phyloP scores from a whole-genome alignment of 2,888 invertebrate genomes.

The Pycnomerus fuliginosus region DNA sequence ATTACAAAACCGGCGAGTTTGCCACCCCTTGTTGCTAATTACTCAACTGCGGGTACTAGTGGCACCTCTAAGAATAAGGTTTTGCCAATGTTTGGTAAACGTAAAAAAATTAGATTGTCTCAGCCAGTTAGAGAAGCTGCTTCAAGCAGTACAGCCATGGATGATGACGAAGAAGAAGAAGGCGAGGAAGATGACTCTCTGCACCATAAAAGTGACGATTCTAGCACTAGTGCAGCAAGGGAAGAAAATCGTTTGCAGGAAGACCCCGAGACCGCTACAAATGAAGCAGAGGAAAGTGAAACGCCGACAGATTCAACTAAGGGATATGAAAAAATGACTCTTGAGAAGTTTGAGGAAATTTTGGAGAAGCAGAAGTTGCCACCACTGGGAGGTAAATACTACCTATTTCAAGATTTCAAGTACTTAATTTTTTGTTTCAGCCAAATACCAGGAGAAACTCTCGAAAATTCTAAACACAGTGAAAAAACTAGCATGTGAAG shows the following conservation, averaged over 20 bases:
- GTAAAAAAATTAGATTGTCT: slow-evolving; percentile 58
- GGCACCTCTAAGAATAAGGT: slow-evolving; percentile 14
- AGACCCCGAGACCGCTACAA: not conserved
- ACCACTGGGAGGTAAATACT: slow-evolving; percentile 27
- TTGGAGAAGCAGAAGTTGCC: slow-evolving; percentile 28
- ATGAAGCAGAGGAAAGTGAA: not conserved
- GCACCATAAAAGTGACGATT: too few relatives aligned
- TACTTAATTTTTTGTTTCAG: slow-evolving; percentile 17
- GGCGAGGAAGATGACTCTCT: slow-evolving; percentile 60
- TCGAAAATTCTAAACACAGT: slow-evolving; percentile 37
- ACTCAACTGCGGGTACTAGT: slow-evolving; percentile 25
- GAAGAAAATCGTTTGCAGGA: slow-evolving; percentile 2
- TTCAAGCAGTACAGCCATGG: slow-evolving; percentile 42
- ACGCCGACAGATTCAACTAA: too few relatives aligned
- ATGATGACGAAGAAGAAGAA: slow-evolving; percentile 49
- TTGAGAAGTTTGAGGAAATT: slow-evolving; percentile 32
- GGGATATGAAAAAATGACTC: too few relatives aligned
- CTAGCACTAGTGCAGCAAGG: slow-evolving; percentile 34
- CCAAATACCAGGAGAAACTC: slow-evolving; percentile 33
- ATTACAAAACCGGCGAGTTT: slow-evolving; percentile 69
- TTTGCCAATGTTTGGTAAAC: slow-evolving; percentile 57
- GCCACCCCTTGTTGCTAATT: slow-evolving; percentile 53
- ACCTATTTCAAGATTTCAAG: not conserved
- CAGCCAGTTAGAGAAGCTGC: slow-evolving; percentile 41
- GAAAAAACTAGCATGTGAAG: slow-evolving; percentile 35